Evolutionary conservation across 2,797 vertebrate species (phyloP).

Genomic region (Heterohyrax brucei): DNA sequence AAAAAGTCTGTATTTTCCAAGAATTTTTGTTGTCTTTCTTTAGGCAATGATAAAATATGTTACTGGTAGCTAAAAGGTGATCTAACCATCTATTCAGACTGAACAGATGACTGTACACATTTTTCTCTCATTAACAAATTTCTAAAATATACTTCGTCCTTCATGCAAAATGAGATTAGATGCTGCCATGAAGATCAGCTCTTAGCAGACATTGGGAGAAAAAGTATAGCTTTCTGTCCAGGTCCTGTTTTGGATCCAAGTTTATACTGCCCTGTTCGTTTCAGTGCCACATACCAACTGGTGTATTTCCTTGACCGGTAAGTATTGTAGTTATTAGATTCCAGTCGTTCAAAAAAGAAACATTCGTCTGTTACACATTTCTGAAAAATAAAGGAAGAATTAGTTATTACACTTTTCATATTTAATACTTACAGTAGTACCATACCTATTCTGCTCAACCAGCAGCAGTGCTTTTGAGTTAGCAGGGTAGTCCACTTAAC

Average conservation of each 20-base stretch:
- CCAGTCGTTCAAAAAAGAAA: conserved; percentile 97
- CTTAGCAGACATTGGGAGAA: conserved; percentile 98
- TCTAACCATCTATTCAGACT: neutral
- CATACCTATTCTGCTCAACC: neutral
- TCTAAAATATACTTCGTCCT: conserved; percentile 53
- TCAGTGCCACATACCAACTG: conserved; percentile 98
- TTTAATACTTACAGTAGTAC: neutral
- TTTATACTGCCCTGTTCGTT: conserved; percentile 98
- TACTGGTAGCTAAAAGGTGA: conserved; percentile 11
- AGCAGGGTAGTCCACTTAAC: neutral
- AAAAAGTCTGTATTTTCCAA: conserved; percentile 49
- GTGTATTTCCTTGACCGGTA: conserved; percentile 98
- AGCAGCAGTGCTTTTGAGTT: neutral
- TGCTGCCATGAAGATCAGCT: conserved; percentile 88
- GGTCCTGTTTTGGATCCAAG: conserved; percentile 96
- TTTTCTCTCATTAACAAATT: neutral
- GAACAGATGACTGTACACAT: conserved; percentile 77
- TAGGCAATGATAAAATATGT: conserved; percentile 78
- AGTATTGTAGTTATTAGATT: conserved; percentile 99
- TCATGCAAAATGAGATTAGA: conserved; percentile 43
- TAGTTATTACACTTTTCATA: neutral
- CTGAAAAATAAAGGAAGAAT: conserved; percentile 89
- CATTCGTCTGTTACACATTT: conserved; percentile 97
- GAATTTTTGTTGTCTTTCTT: conserved; percentile 45
- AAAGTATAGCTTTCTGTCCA: conserved; percentile 99